Evolutionary conservation across 2,113 vertebrate genomes (phyloP).

Genomic region (Tyto alba): DNA sequence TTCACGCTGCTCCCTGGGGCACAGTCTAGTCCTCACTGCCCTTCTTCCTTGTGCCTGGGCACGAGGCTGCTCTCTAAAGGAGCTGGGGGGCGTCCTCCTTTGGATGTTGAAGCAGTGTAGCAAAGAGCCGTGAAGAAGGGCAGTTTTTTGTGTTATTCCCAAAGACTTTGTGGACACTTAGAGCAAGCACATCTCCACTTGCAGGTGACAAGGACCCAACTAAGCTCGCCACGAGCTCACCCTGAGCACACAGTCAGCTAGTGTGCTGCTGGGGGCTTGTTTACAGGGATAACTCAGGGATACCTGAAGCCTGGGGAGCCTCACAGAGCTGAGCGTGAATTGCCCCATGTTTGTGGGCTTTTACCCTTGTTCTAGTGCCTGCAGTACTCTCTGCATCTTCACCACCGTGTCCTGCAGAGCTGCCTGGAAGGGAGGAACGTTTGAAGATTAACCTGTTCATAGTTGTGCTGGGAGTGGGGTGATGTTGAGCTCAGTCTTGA

Average conservation of each 20-base stretch:
- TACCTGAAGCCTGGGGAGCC: neutral
- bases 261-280: rapidly evolving
- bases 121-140: neutral
- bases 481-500: neutral
- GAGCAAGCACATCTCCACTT: neutral
- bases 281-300: rapidly evolving
- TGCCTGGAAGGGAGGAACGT: neutral
- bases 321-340: neutral
- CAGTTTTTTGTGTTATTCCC: neutral
- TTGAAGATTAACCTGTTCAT: rapidly evolving
- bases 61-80: neutral
- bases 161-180: neutral
- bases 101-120: neutral
- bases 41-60: neutral
- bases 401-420: neutral
- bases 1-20: neutral
- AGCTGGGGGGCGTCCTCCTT: neutral
- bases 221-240: neutral
- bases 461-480: rapidly evolving
- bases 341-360: neutral
- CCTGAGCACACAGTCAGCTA: neutral
- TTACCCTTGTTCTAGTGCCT: neutral
- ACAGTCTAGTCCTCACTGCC: rapidly evolving
- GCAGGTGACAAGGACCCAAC: neutral
- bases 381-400: neutral